Percentiles rank a stretch among this genome's conserved stretches.
Evolutionary conservation across 2,888 invertebrate species (phyloP).

Genomic region (Apodemia mormo): DNA sequence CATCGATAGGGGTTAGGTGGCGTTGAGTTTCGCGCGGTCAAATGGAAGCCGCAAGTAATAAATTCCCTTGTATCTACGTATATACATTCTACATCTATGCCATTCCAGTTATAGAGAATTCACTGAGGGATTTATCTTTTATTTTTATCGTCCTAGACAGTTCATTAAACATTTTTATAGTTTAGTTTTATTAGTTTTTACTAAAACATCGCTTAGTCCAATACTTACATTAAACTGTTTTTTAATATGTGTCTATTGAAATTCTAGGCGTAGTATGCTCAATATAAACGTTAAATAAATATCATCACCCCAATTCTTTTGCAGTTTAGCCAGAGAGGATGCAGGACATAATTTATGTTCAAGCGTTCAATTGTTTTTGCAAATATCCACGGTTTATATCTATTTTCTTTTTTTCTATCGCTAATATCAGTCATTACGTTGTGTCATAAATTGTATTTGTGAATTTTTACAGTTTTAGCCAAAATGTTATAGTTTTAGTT

Average conservation of each 20-base stretch:
- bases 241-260: no score
- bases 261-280: no score
- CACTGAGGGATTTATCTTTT: conserved; percentile 15
- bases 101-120: conserved; percentile 9
- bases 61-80: conserved; percentile 41
- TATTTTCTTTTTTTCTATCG: no score
- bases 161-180: conserved; percentile 12
- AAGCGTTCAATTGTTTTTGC: no score
- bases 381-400: no score
- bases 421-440: no score
- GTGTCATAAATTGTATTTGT: no score
- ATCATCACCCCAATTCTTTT: no score
- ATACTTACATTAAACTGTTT: not conserved
- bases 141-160: conserved; percentile 14
- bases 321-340: no score
- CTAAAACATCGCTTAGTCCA: not conserved
- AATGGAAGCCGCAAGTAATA: conserved; percentile 56
- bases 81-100: not conserved
- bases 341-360: no score
- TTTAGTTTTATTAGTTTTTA: conserved; percentile 9
- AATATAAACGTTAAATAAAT: no score
- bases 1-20: conserved; percentile 54
- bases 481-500: no score
- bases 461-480: not conserved
- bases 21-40: conserved; percentile 64